Evolutionary conservation across 2,113 vertebrate genomes (phyloP).

Genomic region (Cepphus grylle): DNA sequence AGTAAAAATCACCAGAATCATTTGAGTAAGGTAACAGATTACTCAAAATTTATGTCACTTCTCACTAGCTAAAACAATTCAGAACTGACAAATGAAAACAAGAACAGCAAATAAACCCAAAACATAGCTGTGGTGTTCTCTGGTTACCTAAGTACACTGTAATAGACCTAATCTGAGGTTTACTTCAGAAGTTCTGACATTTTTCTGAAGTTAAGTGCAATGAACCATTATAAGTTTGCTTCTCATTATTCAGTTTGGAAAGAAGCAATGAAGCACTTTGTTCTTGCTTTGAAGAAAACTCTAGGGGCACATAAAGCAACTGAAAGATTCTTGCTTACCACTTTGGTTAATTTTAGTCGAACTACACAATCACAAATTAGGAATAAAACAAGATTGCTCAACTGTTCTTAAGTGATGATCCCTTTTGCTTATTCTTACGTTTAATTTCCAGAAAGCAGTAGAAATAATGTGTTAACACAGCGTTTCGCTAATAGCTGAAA

Average conservation of each 20-base stretch:
- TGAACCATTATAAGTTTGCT: conserved; percentile 17
- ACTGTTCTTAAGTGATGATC: neutral
- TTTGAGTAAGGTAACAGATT: neutral
- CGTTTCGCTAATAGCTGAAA: neutral
- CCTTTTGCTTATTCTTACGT: neutral
- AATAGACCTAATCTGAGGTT: conserved; percentile 27
- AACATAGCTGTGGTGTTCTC: neutral
- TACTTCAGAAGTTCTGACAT: neutral
- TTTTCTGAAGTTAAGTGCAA: conserved; percentile 47
- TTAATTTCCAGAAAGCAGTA: neutral
- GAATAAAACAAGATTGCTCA: neutral
- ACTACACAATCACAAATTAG: neutral
- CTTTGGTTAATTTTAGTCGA: conserved; percentile 19
- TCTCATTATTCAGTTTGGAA: conserved; percentile 26
- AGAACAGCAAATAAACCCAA: neutral
- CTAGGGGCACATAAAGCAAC: neutral
- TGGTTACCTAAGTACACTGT: neutral
- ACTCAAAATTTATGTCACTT: neutral
- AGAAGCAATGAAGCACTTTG: neutral
- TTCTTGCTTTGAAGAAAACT: conserved; percentile 20
- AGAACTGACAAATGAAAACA: neutral
- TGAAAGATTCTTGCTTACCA: neutral
- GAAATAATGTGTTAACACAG: neutral
- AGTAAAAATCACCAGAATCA: neutral
- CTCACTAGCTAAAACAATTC: neutral